Evolutionary conservation across 2,888 invertebrate genomes (phyloP).

Genomic region (Hypena proboscidalis): DNA sequence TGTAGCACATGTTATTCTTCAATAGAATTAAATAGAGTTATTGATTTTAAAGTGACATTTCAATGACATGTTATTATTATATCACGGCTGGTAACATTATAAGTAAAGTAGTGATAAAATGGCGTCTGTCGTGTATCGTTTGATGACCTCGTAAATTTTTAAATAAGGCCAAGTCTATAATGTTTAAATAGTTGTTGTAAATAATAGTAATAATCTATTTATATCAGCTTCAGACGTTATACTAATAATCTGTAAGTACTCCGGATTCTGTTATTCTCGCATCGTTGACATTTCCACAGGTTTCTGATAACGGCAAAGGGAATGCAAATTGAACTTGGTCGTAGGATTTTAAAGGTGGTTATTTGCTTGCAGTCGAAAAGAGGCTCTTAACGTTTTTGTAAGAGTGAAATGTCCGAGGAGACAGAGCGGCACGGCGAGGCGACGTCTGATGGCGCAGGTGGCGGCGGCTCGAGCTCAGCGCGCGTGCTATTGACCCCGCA

Average conservation of each 20-base stretch:
- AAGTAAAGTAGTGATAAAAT: constrained; percentile 67
- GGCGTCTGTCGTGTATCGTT: constrained; percentile 68
- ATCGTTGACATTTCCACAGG: constrained; percentile 51
- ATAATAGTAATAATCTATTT: constrained; percentile 24
- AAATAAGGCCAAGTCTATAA: constrained; percentile 25
- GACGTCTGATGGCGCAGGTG: constrained; percentile 74
- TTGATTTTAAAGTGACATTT: too few relatives aligned
- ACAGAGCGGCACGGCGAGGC: constrained; percentile 78
- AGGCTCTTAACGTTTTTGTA: constrained; percentile 69
- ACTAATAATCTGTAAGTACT: constrained; percentile 59
- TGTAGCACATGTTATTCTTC: too few relatives aligned
- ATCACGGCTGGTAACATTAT: constrained; percentile 38
- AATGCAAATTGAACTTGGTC: constrained; percentile 60
- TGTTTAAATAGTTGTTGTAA: constrained; percentile 27
- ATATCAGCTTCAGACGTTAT: constrained; percentile 28
- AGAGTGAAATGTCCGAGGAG: constrained; percentile 84
- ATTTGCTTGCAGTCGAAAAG: constrained; percentile 80
- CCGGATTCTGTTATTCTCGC: constrained; percentile 36
- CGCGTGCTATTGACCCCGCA: constrained; percentile 87
- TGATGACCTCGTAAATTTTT: constrained; percentile 60
- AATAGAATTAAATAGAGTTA: too few relatives aligned
- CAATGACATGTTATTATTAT: too few relatives aligned
- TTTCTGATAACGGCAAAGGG: constrained; percentile 68
- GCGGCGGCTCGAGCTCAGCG: constrained; percentile 81
- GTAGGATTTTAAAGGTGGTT: constrained; percentile 61